Evolutionary conservation across 2,888 invertebrate genomes (phyloP), one percentile per base, ranked within the genome.

Genomic region (Stenchaetothrips biformis): DNA sequence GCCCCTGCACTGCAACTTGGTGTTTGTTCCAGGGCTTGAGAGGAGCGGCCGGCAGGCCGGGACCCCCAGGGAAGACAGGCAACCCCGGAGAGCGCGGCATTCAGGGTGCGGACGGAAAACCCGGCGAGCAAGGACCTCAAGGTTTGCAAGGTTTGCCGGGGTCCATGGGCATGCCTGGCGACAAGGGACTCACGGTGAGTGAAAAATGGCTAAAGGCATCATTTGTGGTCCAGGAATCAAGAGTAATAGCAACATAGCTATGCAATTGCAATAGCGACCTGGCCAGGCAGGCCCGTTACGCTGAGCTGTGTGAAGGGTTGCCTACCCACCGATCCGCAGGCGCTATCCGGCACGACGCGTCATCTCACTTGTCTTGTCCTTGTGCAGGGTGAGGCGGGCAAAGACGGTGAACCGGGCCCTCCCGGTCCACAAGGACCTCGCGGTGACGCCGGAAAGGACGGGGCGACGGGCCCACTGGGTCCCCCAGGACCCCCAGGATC

Each of bases 121-220:
- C 94, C 18, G 96, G 96, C 47, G 95, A 95, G 84, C 92, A 92
- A 84, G 96, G 96, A 77, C 88, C 91, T 18, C 92, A 92, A 85
- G 96, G 96, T 21, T 87, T 93, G 27, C 93, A 93, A 87, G 96
- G 96, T 53, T 88, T 93, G 25, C 94, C 93, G 78, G 95, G 95
- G 78, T 90, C 92, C 3, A 89, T 93, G 84, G 95, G 95, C 79
- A 89, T 90, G 27, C 91, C 92, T n/a, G 95, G 95, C 82, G 93
- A 94, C 84, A 91, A 93, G 85, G 94, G 94, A 83, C 88, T 92
- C 83, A 89, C 91, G 83, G 94, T 93, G 88, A 87, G 87, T 85
- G 48, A 77, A n/a, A n/a, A n/a, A n/a, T n/a, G n/a, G n/a, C n/a
- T n/a, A n/a, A n/a, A n/a, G n/a, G n/a, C n/a, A n/a, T n/a, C n/a